Evolutionary conservation across 1,140 invertebrate species (phyloP), one percentile per base, ranked within the genome.

Genomic region (Papilio machaon): DNA sequence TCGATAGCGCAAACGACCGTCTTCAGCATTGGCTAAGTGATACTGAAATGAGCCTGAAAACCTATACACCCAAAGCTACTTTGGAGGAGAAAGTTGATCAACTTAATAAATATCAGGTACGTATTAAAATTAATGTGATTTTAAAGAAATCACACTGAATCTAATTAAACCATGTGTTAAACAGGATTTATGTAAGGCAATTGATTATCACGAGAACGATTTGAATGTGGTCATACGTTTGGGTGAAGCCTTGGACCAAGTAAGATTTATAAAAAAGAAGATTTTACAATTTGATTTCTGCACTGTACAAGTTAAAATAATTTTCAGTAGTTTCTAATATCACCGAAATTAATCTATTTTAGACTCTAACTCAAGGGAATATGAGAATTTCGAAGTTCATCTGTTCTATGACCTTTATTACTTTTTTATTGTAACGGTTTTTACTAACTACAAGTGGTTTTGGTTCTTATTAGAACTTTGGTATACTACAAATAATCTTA

Each of bases 51-150:
- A 96, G 96, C 30, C 95, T 99, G 23, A 99, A 99, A 91, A 98
- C 98, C 86, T 99, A 98, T 89, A 95, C 96, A 19, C 95, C 97
- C 2, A 98, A 97, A 89, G 97, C 97, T 67, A 97, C 98, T 3
- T 94, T 98, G 0, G 97, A 99, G 87, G 98, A 99, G 87, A 99
- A 99, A 91, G 96, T 97, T 81, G 98, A 98, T 84, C 98, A 99
- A 89, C 95, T 98, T 1, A 97, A 97, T 85, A 98, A 97, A 94
- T 99, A 98, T 94, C 97, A 98, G 96, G 98, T 98, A 95, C 94
- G 91, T 87, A 82, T 60, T 60, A 38, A 80, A 74, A 64, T 84
- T 81, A 35, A 80, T 83, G 73, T 78, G 81, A 43, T 80, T 7
- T 46, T 67, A 52, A 80, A 78, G 83, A 58, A 73, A 80, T 81